Base-by-base conservation (phyloP, 2,797 vertebrate species). In the Rhodeus uyekii region DNA sequence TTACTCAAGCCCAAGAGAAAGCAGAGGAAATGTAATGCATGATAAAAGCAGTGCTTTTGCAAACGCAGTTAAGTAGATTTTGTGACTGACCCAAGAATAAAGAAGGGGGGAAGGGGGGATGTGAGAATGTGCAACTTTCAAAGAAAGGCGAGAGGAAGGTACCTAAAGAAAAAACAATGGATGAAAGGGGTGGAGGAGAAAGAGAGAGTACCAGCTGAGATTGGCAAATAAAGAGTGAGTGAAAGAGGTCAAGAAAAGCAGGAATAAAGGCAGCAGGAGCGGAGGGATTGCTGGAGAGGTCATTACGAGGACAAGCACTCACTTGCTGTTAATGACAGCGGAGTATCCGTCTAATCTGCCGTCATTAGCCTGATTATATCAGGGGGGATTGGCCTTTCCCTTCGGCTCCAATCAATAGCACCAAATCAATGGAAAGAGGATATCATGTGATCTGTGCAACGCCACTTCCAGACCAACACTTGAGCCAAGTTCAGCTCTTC, bases 351-450 rank as follows among this genome's bases (percentile, higher is more conserved):
- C 91, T 94, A 94, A 95, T 94, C 92, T 93, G 90, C 92, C 91
- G 55, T 93, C 92, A 94, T 93, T 95, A 93, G 87, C 64, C 90
- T 95, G 93, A 95, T 96, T 95, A 94, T 93, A 93, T 95, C 94
- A 92, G 92, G 74, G 69, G 93, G 91, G 92, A 94, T 94, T 90
- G 91, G 90, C 86, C 83, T 81, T 93, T 92, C 89, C 92, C 92
- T 92, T 95, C 93, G 93, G 89, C 91, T 92, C 91, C 90, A 90
- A 95, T 95, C 94, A 93, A 93, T 95, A 92, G 77, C 87, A 86
- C 85, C 38, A 91, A 91, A 94, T 94, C 94, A 94, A 95, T 94
- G 92, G 91, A 88, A 88, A 88, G 88, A 89, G 76, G 80, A 92
- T 92, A 90, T 83, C 87, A 90, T 90, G 87, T 88, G 75, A 86